Conservation (phyloP, 2,113 vertebrate species). For the Nicator chloris region DNA sequence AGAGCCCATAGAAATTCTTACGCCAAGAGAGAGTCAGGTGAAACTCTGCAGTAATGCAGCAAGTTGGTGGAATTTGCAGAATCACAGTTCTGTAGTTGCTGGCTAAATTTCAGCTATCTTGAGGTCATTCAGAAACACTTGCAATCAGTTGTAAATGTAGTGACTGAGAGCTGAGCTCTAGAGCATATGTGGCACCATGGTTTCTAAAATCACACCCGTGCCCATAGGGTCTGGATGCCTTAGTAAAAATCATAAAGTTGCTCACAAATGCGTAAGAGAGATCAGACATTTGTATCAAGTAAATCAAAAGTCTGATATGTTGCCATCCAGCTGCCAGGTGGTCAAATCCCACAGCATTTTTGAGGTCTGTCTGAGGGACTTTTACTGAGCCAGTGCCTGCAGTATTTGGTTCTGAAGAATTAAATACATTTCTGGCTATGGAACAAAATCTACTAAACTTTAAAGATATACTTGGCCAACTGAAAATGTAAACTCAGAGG, state of each 20-base stretch:
- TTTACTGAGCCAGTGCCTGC: background rate
- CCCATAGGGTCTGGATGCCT: background rate
- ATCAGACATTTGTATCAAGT: background rate
- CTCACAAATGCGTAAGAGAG: background rate
- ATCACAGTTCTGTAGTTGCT: background rate
- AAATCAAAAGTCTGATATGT: background rate
- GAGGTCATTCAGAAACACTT: background rate
- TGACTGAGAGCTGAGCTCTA: background rate
- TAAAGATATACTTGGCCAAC: background rate
- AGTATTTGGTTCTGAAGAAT: background rate
- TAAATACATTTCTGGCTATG: background rate
- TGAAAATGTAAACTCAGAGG: background rate
- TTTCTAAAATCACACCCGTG: background rate
- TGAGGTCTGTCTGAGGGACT: background rate
- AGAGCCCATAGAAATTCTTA: background rate
- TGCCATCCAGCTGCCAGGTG: background rate
- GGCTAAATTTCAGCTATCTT: background rate
- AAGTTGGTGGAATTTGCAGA: background rate
- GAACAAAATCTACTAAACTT: background rate
- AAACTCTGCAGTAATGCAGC: background rate
- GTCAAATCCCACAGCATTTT: background rate
- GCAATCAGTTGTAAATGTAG: background rate
- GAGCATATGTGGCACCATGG: background rate
- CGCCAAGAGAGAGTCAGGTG: background rate
- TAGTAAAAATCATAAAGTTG: background rate